Evolutionary conservation across 1,140 invertebrate genomes (phyloP).

Genomic region (Mesaphorura yosii): DNA sequence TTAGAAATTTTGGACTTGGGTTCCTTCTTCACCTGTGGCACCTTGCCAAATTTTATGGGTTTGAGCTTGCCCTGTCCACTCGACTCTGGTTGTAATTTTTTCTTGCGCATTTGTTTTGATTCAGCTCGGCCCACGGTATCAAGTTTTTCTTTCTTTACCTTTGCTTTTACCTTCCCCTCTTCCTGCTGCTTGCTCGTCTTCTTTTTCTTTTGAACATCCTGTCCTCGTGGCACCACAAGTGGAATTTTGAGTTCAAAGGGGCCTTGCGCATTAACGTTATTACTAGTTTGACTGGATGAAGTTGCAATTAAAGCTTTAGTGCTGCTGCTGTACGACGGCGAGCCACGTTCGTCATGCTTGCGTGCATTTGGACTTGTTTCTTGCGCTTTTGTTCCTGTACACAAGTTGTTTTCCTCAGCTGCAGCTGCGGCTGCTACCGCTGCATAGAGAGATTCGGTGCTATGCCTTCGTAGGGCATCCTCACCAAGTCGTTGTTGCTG

Average conservation of each 20-base stretch:
- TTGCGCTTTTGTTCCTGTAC: background rate
- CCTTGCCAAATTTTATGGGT: no score
- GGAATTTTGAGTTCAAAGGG: conserved; percentile 11
- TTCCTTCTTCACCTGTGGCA: no score
- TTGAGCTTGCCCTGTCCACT: background rate
- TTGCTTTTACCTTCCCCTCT: background rate
- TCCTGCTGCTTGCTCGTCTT: background rate
- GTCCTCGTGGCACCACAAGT: background rate
- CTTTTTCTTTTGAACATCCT: conserved; percentile 6
- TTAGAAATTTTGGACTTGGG: no score
- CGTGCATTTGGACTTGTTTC: background rate
- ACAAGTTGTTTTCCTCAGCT: background rate
- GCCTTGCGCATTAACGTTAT: no score
- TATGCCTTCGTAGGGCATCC: no score
- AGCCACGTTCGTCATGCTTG: no score
- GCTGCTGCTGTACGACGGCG: no score
- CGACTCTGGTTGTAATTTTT: background rate
- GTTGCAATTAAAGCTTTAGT: no score
- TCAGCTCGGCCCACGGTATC: background rate
- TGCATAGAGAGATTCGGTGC: background rate
- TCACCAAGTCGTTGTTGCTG: background rate
- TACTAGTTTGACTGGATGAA: no score
- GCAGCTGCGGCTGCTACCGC: background rate
- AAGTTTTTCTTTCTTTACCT: background rate
- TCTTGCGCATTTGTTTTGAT: no score